phyloP scores from a whole-genome alignment of 2,888 invertebrate genomes.

The Leptinotarsa juncta region DNA sequence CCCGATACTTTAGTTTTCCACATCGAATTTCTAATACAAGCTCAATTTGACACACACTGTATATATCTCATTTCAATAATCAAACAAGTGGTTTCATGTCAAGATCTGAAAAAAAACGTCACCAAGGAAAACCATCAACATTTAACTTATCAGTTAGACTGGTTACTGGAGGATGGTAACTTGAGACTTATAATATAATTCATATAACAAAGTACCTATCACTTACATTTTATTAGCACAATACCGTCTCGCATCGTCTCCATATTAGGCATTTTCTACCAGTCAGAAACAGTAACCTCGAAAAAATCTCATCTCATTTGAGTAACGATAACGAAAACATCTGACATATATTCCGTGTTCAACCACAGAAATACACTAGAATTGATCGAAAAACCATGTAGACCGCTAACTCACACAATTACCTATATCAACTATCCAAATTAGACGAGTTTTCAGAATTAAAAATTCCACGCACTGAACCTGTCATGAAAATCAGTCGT shows the following conservation, averaged over 20 bases:
- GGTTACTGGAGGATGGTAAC: neutral
- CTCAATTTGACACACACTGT: no score
- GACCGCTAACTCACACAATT: neutral
- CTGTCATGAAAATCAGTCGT: neutral
- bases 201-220: neutral
- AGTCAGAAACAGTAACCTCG: neutral
- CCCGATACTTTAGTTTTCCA: no score
- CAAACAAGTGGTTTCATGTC: no score
- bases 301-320: slow-evolving; percentile 1
- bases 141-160: no score
- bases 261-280: slow-evolving; percentile 63
- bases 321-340: neutral
- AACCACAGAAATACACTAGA: neutral
- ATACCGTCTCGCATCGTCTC: slow-evolving; percentile 79
- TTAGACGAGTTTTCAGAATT: neutral
- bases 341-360: neutral
- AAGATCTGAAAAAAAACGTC: no score
- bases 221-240: slow-evolving; percentile 81
- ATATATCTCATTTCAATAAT: no score
- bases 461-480: neutral
- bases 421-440: neutral
- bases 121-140: no score
- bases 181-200: neutral
- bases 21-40: no score
- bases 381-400: neutral